Conservation (phyloP, 23 tunicate species). For the Corella eumyota region DNA sequence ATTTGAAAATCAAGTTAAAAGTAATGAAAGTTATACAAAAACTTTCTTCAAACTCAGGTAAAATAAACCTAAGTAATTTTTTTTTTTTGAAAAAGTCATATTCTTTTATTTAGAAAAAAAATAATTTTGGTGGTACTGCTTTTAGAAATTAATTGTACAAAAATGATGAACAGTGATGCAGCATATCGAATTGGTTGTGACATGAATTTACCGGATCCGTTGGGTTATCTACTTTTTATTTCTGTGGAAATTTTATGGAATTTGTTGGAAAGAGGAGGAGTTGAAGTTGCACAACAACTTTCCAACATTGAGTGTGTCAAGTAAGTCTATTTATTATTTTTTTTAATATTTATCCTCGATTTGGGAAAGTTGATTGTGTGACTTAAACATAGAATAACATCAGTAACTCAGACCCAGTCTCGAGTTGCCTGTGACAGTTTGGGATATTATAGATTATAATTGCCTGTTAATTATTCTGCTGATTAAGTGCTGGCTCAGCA, state of each 20-base stretch:
- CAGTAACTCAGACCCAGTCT: too few species aligned
- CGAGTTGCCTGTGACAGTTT: too few species aligned
- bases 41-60: conserved; percentile 64
- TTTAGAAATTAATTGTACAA: conserved; percentile 58
- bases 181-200: conserved; percentile 64
- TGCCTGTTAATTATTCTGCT: too few species aligned
- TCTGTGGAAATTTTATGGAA: conserved; percentile 92
- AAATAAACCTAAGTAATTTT: not conserved
- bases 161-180: conserved; percentile 72
- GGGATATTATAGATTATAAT: too few species aligned
- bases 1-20: conserved; percentile 50
- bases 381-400: too few species aligned
- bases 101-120: not conserved
- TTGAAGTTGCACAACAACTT: conserved; percentile 50
- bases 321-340: conserved; percentile 13
- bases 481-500: too few species aligned
- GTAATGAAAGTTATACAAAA: conserved; percentile 44
- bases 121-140: not conserved
- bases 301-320: conserved; percentile 55
- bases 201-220: conserved; percentile 57
- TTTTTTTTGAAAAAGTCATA: not conserved
- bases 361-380: too few species aligned
- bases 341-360: too few species aligned
- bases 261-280: conserved; percentile 56
- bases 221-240: conserved; percentile 61